Percentiles rank a stretch among this genome's conserved stretches.
These are phyloP conservation scores for Apodemia mormo DNA, from an alignment of 2,888 invertebrate species.

Conservation along the genomic window DNA sequence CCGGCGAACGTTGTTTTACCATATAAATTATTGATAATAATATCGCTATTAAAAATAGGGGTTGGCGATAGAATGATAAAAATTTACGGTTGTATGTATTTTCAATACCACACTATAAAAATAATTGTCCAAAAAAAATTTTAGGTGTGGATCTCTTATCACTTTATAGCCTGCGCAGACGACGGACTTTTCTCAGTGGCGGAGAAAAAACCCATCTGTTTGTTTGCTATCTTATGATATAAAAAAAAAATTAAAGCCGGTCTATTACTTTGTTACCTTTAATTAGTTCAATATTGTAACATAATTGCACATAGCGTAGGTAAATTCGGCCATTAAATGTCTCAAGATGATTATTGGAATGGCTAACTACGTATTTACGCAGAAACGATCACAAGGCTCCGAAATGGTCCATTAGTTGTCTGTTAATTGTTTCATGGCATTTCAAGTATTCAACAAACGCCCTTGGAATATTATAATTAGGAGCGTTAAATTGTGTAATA, in stretches of 20 bases:
- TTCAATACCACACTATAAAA: too few relatives aligned
- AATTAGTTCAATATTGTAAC: background rate
- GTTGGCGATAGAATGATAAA: too few relatives aligned
- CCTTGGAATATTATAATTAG: background rate
- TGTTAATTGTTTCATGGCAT: constrained; percentile 11
- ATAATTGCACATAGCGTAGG: constrained; percentile 12
- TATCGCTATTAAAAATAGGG: too few relatives aligned
- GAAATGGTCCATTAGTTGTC: constrained; percentile 6
- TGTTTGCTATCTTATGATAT: too few relatives aligned
- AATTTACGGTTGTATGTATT: too few relatives aligned
- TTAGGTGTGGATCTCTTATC: too few relatives aligned
- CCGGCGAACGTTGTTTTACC: too few relatives aligned
- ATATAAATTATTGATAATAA: too few relatives aligned
- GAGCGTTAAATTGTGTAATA: background rate
- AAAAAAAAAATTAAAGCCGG: background rate
- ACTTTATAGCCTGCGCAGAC: too few relatives aligned
- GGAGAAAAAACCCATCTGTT: too few relatives aligned
- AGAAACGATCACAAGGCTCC: constrained; percentile 7
- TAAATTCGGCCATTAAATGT: background rate
- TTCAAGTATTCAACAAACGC: background rate
- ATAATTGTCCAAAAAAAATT: too few relatives aligned
- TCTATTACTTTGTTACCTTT: background rate
- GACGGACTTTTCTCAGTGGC: too few relatives aligned
- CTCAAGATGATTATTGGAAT: background rate
- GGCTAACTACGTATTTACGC: background rate